Base-by-base conservation (phyloP, 2,797 vertebrate genomes). In the Chelonia mydas region DNA sequence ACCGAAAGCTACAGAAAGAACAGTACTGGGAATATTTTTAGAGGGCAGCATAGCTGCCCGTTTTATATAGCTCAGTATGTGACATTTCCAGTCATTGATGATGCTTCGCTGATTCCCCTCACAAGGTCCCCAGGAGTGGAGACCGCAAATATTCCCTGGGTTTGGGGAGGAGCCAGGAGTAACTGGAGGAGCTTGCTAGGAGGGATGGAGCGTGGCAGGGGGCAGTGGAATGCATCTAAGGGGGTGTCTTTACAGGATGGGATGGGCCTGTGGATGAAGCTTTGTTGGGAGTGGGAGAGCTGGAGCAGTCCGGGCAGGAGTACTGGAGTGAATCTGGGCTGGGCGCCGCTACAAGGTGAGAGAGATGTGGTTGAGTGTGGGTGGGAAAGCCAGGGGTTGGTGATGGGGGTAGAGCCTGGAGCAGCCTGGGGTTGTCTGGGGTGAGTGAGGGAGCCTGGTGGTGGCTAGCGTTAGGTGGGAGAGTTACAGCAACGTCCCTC, bases 61-160 rank as follows among this genome's bases (percentile, higher is more conserved):
- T 41, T 41, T 72, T 72, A 37, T 19, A 37, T 72, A 37, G n/a
- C 65, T 72, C 61, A 19, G 17, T 5, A 68, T 23, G 65, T 41
- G 37, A 23, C n/a, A 41, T 41, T 72, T 72, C 68, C 19, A 72
- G 37, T 72, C 68, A 41, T 19, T 11, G 7, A 72, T 72, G 19
- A 41, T 72, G n/a, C 21, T 57, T n/a, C 4, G 0, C 47, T 0
- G 0, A 3, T 50, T 4, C 57, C 4, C 33, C 5, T 23, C 6
- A 17, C 5, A 28, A 6, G 31, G 0, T 19, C 8, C 31, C 11
- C 0, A 0, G n/a, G 7, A 15, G 11, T 45, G 41, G 72, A 6
- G 41, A 74, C 41, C 47, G 74, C 74, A 15, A 28, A 45, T 28
- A 76, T 47, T 47, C 41, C 45, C 74, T 47, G 25, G 65, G 65